These are phyloP conservation scores for Pelochelys cantorii DNA, from an alignment of 2,797 vertebrate genomes.

Conservation along the genomic window DNA sequence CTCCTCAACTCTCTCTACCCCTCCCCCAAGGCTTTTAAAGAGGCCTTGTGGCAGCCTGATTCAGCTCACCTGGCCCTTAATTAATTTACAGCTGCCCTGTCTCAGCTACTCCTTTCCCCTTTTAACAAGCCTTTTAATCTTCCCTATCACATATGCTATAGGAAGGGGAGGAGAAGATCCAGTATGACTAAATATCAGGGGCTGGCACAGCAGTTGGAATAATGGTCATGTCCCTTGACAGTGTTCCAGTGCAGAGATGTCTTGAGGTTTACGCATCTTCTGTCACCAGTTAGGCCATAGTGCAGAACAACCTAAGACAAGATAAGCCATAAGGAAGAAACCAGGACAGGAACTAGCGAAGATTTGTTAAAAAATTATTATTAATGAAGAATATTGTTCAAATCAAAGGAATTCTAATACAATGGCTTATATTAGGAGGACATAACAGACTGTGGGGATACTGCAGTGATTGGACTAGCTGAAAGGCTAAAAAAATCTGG, in stretches of 20 bases:
- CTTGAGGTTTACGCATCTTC: rapidly evolving
- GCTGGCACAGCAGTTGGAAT: not conserved
- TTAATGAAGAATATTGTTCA: not conserved
- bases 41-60: too few relatives aligned
- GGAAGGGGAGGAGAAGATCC: not conserved
- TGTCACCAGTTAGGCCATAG: not conserved
- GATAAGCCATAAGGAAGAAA: not conserved
- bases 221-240: not conserved
- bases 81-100: too few relatives aligned
- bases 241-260: not conserved
- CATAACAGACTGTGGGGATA: not conserved
- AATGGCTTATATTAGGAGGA: not conserved
- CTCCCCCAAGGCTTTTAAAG: too few relatives aligned
- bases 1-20: too few relatives aligned
- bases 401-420: not conserved
- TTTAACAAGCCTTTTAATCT: too few relatives aligned
- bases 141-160: not conserved
- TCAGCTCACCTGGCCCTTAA: too few relatives aligned
- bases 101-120: too few relatives aligned
- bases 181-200: not conserved
- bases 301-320: constrained; percentile 18
- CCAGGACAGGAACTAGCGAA: not conserved
- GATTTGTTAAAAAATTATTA: not conserved
- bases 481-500: not conserved
- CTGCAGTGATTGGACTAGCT: not conserved